Evolutionary conservation across 2,113 vertebrate genomes (phyloP).

Genomic region (Pholis gunnellus): DNA sequence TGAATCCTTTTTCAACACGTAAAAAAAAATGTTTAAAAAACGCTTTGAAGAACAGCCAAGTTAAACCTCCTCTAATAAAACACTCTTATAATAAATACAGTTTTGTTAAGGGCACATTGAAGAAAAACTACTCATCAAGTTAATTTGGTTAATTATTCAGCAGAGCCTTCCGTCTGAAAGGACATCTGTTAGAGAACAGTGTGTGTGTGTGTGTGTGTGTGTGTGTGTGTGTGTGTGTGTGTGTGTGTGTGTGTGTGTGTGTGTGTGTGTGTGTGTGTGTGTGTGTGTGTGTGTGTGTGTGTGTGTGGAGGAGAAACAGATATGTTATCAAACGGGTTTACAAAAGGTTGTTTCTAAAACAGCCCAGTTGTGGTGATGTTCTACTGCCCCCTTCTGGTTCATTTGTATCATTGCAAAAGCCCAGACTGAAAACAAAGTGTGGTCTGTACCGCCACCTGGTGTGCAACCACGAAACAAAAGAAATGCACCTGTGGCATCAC

Average conservation of each 20-base stretch:
- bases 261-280: slow-evolving; percentile 10
- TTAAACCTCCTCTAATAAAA: slow-evolving; percentile 37
- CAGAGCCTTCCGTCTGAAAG: slow-evolving; percentile 35
- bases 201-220: background rate
- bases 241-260: slow-evolving; percentile 17
- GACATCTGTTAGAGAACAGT: slow-evolving; percentile 50
- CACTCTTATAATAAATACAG: slow-evolving; percentile 16
- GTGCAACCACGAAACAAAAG: slow-evolving; percentile 3
- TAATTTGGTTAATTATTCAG: slow-evolving; percentile 62
- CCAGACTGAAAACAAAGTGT: background rate
- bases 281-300: slow-evolving; percentile 19
- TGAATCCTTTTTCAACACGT: background rate
- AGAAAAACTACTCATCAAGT: slow-evolving; percentile 54
- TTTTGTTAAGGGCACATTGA: slow-evolving; percentile 29
- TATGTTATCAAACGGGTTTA: slow-evolving; percentile 44
- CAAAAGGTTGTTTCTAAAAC: slow-evolving; percentile 38
- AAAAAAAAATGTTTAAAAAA: slow-evolving; percentile 5
- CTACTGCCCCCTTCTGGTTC: slow-evolving; percentile 70
- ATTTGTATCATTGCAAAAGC: slow-evolving; percentile 11
- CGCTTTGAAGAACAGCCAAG: background rate
- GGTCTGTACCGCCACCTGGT: slow-evolving; percentile 67
- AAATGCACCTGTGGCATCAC: background rate
- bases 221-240: slow-evolving; percentile 5
- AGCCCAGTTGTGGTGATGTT: slow-evolving; percentile 25
- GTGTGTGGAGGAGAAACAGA: slow-evolving; percentile 31